Evolutionary conservation across 2,113 vertebrate species (phyloP), one percentile per base, ranked within the genome.

Genomic region (Lophura nycthemera): DNA sequence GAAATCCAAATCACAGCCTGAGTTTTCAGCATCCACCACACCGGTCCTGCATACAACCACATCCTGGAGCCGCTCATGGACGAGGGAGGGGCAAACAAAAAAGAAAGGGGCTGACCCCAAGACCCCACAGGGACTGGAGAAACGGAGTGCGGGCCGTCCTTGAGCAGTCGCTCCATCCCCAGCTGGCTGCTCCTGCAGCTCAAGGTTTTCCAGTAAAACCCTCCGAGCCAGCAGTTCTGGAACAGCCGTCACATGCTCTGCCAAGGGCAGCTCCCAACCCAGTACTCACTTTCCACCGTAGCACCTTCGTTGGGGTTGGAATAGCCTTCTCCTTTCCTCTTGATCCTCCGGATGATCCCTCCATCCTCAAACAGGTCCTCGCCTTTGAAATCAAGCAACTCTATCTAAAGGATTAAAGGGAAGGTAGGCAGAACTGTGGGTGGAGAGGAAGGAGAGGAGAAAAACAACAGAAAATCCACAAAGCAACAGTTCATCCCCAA

Each of bases 281-380:
- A 12, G 18, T 69, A 96, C 93, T 98, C 97, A 99, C 99, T 98
- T 43, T 99, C 97, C 30, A 99, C 99, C 0, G 94, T 97, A 5
- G 99, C 98, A 14, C 99, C 99, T 72, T 99, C 98, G 0, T 99
- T 99, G 17, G 99, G 99, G 92, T 98, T 99, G 45, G 97, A 98
- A 88, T 98, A 99, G 50, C 99, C 99, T 59, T 99, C 98, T 48
- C 99, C 99, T 96, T 98, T 99, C 94, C 96, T 97, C 92, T 98
- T 99, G 97, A 99, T 99, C 97, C 99, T 98, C 65, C 98, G 98
- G 47, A 98, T 95, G 75, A 99, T 98, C 78, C 99, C 99, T 17
- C 98, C 98, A 50, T 99, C 99, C 54, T 98, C 98, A 95, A 98
- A 98, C 71, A 99, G 98, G 91, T 97, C 96, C 95, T 99, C 99